Evolutionary conservation across 2,113 vertebrate genomes (phyloP).

Genomic region (Prochilodus magdalenae): DNA sequence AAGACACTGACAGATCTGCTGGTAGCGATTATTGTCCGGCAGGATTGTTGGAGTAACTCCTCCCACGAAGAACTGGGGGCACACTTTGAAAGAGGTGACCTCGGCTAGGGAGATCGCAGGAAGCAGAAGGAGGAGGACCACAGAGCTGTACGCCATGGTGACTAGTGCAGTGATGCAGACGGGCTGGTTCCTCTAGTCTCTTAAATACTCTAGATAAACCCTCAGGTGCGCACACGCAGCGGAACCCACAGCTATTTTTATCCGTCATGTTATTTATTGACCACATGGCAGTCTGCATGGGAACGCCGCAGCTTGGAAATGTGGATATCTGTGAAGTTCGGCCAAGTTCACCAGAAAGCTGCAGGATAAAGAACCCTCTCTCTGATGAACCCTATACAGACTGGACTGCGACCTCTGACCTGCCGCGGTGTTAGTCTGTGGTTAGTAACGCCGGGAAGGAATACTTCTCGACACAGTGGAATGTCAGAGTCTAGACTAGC

Average conservation of each 20-base stretch:
- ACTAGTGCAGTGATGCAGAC: background rate
- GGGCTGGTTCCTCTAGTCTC: background rate
- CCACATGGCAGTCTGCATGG: background rate
- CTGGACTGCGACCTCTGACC: too few species aligned
- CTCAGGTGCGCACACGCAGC: background rate
- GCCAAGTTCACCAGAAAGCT: background rate
- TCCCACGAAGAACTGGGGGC: conserved; percentile 41
- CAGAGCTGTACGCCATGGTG: background rate
- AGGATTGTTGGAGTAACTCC: conserved; percentile 26
- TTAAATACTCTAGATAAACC: conserved; percentile 11
- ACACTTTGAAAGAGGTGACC: conserved; percentile 30
- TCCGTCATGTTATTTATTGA: conserved; percentile 19
- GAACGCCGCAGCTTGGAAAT: conserved; percentile 22
- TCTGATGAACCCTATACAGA: too few species aligned
- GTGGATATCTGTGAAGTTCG: conserved; percentile 2
- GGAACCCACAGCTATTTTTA: background rate
- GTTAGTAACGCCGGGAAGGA: too few species aligned
- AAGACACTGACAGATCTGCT: conserved; percentile 52
- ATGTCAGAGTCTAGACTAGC: too few species aligned
- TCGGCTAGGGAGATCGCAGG: conserved; percentile 33
- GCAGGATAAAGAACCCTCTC: too few species aligned
- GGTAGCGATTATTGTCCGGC: conserved; percentile 21
- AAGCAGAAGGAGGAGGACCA: conserved; percentile 19
- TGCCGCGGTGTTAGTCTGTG: too few species aligned
- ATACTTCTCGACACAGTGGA: too few species aligned